These are phyloP conservation scores for Ooceraea biroi DNA, from an alignment of 1,140 invertebrate genomes.

Conservation along the genomic window DNA sequence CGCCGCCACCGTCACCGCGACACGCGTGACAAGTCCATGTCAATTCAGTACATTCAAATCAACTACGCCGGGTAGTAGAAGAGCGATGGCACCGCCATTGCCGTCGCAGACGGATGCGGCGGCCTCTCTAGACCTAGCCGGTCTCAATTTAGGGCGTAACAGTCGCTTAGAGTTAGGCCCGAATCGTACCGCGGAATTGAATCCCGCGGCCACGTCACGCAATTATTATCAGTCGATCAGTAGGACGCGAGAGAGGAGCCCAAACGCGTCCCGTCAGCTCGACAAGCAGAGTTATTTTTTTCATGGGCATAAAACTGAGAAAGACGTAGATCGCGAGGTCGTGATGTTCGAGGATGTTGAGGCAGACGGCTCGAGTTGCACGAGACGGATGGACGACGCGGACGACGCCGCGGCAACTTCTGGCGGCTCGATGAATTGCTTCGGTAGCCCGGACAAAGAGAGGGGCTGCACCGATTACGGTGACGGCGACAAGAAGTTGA, in stretches of 20 bases:
- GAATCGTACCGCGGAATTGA: conserved; percentile 63
- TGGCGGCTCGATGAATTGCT: conserved; percentile 73
- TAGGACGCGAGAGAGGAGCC: conserved; percentile 69
- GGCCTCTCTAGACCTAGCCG: conserved; percentile 69
- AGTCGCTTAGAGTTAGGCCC: conserved; percentile 60
- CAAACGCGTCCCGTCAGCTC: conserved; percentile 74
- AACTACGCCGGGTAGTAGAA: conserved; percentile 25
- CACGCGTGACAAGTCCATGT: conserved; percentile 64
- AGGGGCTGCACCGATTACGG: conserved; percentile 42
- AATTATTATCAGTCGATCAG: conserved; percentile 64
- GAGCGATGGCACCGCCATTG: conserved; percentile 44
- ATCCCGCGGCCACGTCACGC: conserved; percentile 57
- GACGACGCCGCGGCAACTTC: conserved; percentile 28
- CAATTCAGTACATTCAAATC: conserved; percentile 82
- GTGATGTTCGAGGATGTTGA: conserved; percentile 68
- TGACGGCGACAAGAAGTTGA: conserved; percentile 39
- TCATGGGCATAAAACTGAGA: conserved; percentile 81
- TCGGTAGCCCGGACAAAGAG: conserved; percentile 65
- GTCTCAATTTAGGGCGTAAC: conserved; percentile 70
- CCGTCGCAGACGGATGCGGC: conserved; percentile 50
- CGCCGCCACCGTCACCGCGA: conserved; percentile 32
- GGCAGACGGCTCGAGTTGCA: background rate
- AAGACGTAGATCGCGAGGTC: conserved; percentile 76
- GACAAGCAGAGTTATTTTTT: conserved; percentile 82
- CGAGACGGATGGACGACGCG: conserved; percentile 20